A percentile compares a stretch with the other conserved stretches of the same genome.
These are phyloP conservation scores for Chrysoperla carnea DNA, from an alignment of 1,140 invertebrate species.

Conservation along the genomic window DNA sequence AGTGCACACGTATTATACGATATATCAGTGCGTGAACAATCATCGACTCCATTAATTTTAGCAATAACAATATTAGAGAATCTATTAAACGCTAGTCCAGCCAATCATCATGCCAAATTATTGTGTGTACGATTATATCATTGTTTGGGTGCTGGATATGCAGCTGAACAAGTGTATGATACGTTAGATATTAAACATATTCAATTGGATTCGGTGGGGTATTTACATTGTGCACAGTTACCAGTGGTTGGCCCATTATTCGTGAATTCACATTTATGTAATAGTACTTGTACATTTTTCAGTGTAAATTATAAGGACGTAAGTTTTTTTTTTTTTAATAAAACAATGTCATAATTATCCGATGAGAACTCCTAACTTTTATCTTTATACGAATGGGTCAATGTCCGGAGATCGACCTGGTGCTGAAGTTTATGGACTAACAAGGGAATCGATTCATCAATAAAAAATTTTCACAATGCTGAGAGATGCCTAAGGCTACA, in stretches of 20 bases:
- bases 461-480: too few relatives aligned
- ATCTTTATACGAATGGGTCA: too few relatives aligned
- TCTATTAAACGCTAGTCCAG: slow-evolving; percentile 48
- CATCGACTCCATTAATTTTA: slow-evolving; percentile 37
- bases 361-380: too few relatives aligned
- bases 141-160: slow-evolving; percentile 45
- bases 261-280: slow-evolving; percentile 41
- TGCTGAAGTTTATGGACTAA: too few relatives aligned
- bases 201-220: slow-evolving; percentile 81
- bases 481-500: too few relatives aligned
- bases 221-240: slow-evolving; percentile 59
- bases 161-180: slow-evolving; percentile 45
- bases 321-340: slow-evolving; percentile 16
- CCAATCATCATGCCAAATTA: slow-evolving; percentile 63
- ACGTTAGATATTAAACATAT: slow-evolving; percentile 84
- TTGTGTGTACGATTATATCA: slow-evolving; percentile 55
- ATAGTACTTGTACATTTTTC: slow-evolving; percentile 68
- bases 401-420: too few relatives aligned
- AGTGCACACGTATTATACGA: slow-evolving; percentile 63
- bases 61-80: slow-evolving; percentile 49
- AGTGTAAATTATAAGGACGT: slow-evolving; percentile 74
- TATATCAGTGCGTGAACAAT: slow-evolving; percentile 33
- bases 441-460: too few relatives aligned
- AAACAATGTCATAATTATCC: not conserved
- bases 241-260: slow-evolving; percentile 46